Evolutionary conservation across 2,113 vertebrate species (phyloP).

Genomic region (Cottus gobio): DNA sequence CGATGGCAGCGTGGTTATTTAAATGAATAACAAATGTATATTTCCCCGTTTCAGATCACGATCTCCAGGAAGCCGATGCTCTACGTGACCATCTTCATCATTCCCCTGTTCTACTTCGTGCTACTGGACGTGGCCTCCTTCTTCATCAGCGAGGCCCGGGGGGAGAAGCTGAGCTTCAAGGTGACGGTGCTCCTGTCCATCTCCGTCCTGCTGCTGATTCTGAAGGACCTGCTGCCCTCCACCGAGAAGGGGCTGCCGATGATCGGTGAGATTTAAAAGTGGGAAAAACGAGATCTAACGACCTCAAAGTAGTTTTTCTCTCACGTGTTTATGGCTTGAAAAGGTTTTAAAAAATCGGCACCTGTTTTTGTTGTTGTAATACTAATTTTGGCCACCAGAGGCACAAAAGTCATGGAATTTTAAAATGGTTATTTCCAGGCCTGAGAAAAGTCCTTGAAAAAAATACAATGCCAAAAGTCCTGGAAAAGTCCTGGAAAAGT

Average conservation of each 20-base stretch:
- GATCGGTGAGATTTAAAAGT: constrained; percentile 87
- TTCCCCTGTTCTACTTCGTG: constrained; percentile 80
- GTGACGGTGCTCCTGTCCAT: constrained; percentile 85
- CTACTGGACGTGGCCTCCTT: constrained; percentile 83
- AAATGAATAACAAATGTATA: neutral
- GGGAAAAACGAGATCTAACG: too few relatives aligned
- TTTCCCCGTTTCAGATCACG: constrained; percentile 66
- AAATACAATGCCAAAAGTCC: too few relatives aligned
- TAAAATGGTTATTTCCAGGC: too few relatives aligned
- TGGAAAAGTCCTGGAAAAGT: too few relatives aligned
- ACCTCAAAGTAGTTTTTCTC: too few relatives aligned
- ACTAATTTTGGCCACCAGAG: too few relatives aligned
- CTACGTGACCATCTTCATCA: constrained; percentile 83
- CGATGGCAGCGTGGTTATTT: accelerated
- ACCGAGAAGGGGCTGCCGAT: constrained; percentile 78
- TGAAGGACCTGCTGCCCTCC: constrained; percentile 85
- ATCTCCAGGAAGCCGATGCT: constrained; percentile 80
- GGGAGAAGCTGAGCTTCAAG: constrained; percentile 85
- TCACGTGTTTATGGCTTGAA: neutral
- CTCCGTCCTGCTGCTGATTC: constrained; percentile 86
- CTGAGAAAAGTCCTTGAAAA: too few relatives aligned
- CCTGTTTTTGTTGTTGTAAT: too few relatives aligned
- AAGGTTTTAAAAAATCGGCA: too few relatives aligned
- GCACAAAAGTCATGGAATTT: too few relatives aligned
- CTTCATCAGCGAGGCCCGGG: constrained; percentile 73